These are phyloP conservation scores for Wiebesia pumilae DNA, from an alignment of 1,140 invertebrate species.

Conservation along the genomic window DNA sequence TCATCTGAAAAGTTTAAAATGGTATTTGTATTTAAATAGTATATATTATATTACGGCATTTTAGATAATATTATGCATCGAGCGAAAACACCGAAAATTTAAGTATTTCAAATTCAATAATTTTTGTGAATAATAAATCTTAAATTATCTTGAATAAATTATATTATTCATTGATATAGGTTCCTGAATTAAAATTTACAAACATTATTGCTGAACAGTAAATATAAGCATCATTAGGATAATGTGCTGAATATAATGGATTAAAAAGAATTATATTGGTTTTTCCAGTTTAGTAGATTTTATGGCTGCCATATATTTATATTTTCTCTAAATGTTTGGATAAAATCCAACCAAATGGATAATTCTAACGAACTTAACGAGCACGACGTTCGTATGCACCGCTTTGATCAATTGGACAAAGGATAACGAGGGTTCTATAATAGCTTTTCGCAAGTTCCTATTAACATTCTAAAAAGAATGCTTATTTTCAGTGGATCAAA, in stretches of 20 bases:
- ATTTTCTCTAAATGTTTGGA: not conserved
- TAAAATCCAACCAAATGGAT: slow-evolving; percentile 21
- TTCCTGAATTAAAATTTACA: not conserved
- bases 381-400: not conserved
- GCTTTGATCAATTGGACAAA: slow-evolving; percentile 22
- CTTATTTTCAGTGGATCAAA: not conserved
- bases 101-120: too few species aligned
- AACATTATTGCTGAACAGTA: not conserved
- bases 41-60: too few species aligned
- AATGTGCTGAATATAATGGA: not conserved
- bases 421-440: slow-evolving; percentile 11
- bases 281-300: not conserved
- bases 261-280: not conserved
- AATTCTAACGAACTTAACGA: slow-evolving; percentile 33
- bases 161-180: not conserved
- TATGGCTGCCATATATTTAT: not conserved
- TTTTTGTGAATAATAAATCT: too few species aligned
- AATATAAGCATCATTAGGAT: not conserved
- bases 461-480: slow-evolving; percentile 21
- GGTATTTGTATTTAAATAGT: too few species aligned
- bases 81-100: too few species aligned
- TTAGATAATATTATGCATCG: too few species aligned
- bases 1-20: too few species aligned
- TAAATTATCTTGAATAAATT: too few species aligned
- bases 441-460: not conserved